Percentiles rank a stretch among this genome's conserved stretches.
Conservation (phyloP, 2,797 vertebrate species). For the Acanthurus tractus region DNA sequence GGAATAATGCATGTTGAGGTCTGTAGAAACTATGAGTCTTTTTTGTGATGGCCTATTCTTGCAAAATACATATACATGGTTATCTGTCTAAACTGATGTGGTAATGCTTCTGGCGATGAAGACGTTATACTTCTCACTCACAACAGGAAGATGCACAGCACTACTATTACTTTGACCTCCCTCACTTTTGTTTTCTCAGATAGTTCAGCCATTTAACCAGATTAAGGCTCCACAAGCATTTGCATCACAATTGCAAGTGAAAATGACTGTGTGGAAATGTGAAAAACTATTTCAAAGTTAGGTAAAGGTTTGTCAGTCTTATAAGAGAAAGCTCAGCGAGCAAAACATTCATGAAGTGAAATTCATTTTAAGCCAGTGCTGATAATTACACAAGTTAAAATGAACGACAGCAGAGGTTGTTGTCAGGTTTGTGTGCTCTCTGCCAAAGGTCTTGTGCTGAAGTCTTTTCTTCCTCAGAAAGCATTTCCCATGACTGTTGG, state of each 20-base stretch:
- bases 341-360: neutral
- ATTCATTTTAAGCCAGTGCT: neutral
- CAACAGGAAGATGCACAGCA: neutral
- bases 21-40: neutral
- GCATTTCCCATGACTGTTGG: no score
- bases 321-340: neutral
- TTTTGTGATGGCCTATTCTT: neutral
- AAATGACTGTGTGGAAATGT: neutral
- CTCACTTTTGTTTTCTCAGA: neutral
- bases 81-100: constrained; percentile 5
- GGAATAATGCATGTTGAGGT: neutral
- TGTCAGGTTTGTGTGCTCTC: no score
- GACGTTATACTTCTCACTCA: neutral
- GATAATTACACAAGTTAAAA: neutral
- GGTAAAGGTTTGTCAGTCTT: neutral
- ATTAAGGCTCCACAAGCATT: neutral
- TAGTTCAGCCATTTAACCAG: neutral
- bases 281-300: neutral
- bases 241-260: neutral
- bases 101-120: neutral
- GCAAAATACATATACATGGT: neutral
- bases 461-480: no score
- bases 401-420: neutral
- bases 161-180: constrained; percentile 1
- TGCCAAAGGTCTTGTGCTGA: no score